These are phyloP conservation scores for Cheilosia scutellata DNA, from an alignment of 2,888 invertebrate genomes.

Conservation along the genomic window DNA sequence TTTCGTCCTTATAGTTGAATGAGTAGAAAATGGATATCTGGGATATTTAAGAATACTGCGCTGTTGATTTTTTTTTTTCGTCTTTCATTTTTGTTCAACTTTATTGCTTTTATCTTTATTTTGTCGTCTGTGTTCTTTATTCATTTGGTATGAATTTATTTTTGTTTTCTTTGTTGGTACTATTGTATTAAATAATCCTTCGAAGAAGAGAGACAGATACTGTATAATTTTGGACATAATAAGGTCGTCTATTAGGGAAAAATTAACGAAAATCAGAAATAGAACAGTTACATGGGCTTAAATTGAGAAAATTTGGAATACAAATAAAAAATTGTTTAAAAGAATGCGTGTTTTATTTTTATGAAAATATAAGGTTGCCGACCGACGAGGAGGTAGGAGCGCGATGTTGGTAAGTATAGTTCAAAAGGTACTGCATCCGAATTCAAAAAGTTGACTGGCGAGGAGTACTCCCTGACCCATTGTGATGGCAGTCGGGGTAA, in stretches of 20 bases:
- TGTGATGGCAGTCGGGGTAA: too few species aligned
- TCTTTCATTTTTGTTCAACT: constrained; percentile 1
- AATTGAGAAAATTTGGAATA: too few species aligned
- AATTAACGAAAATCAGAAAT: too few species aligned
- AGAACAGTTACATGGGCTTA: too few species aligned
- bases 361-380: too few species aligned
- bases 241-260: not conserved
- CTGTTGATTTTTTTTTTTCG: constrained; percentile 1
- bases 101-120: constrained; percentile 8
- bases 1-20: constrained; percentile 14
- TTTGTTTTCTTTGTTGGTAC: not conserved
- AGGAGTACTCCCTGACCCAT: too few species aligned
- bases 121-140: constrained; percentile 30
- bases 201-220: not conserved
- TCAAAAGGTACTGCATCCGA: too few species aligned
- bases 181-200: not conserved
- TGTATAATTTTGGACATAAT: not conserved
- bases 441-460: too few species aligned
- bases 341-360: too few species aligned
- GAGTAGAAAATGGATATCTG: constrained; percentile 43
- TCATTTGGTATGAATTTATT: constrained; percentile 5
- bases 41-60: constrained; percentile 34
- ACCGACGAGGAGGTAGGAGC: too few species aligned
- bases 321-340: too few species aligned
- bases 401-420: too few species aligned